These are phyloP conservation scores for Sminthurides bifidus DNA, from an alignment of 1,140 invertebrate species.

Conservation along the genomic window DNA sequence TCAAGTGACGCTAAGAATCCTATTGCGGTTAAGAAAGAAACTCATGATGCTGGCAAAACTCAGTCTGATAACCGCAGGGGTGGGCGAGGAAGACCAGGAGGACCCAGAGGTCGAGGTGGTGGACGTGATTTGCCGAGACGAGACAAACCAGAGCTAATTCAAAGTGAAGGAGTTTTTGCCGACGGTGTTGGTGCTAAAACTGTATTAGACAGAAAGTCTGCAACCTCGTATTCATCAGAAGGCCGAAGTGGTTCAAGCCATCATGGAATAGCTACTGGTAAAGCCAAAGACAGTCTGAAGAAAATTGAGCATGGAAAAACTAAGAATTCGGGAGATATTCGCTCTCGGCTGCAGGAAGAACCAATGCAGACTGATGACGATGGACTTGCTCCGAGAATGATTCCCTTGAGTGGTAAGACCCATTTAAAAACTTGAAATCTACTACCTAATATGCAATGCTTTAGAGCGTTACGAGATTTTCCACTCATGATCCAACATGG, in stretches of 20 bases:
- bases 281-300: neutral
- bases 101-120: neutral
- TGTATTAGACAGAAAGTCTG: neutral
- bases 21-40: neutral
- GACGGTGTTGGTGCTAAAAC: constrained; percentile 14
- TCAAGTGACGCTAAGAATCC: neutral
- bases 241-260: neutral
- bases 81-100: neutral
- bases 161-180: constrained; percentile 13
- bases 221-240: neutral
- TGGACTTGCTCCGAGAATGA: too few relatives aligned
- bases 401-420: too few relatives aligned
- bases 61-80: neutral
- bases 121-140: neutral
- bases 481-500: too few relatives aligned
- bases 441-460: too few relatives aligned
- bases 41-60: neutral
- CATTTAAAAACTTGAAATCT: too few relatives aligned
- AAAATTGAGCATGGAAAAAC: neutral
- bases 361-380: too few relatives aligned
- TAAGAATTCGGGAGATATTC: constrained; percentile 3
- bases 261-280: neutral
- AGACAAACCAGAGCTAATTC: constrained; percentile 8
- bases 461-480: too few relatives aligned
- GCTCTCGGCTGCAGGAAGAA: neutral